phyloP scores from a whole-genome alignment of 2,888 invertebrate species.

The Drosophila crucigera region DNA sequence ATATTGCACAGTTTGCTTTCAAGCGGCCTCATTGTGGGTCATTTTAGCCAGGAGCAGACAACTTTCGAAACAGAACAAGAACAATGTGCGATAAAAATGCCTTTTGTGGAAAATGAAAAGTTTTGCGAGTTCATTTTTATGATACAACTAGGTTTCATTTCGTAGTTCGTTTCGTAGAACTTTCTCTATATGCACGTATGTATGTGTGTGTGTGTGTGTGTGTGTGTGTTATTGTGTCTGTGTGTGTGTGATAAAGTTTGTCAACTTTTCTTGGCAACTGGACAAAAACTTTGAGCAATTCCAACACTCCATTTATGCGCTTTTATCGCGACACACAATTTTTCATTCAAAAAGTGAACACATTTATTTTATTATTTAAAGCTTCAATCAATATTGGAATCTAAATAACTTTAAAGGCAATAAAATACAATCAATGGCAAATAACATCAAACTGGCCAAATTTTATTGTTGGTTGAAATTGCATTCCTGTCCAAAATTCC shows the following conservation, averaged over 20 bases:
- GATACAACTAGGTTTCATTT: slow-evolving; percentile 61
- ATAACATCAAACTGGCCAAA: slow-evolving; percentile 6
- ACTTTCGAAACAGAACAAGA: slow-evolving; percentile 26
- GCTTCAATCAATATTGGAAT: background rate
- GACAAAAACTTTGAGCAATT: slow-evolving; percentile 58
- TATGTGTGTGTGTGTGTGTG: slow-evolving; percentile 10
- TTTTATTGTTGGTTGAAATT: slow-evolving; percentile 2
- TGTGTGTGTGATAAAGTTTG: slow-evolving; percentile 40
- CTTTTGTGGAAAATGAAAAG: slow-evolving; percentile 53
- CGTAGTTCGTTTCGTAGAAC: slow-evolving; percentile 53
- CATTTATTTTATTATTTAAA: slow-evolving; percentile 7
- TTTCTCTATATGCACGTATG: slow-evolving; percentile 25
- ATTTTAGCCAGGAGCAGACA: slow-evolving; percentile 24
- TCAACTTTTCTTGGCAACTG: slow-evolving; percentile 54
- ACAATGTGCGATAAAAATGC: slow-evolving; percentile 46
- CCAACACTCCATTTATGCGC: slow-evolving; percentile 63
- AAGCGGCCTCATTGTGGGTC: slow-evolving; percentile 54
- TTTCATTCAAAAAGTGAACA: slow-evolving; percentile 18
- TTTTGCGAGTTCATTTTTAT: slow-evolving; percentile 52
- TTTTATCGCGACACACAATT: slow-evolving; percentile 43
- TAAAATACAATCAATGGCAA: background rate
- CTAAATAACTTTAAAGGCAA: background rate
- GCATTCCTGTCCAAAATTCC: slow-evolving; percentile 2
- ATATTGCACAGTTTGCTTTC: slow-evolving; percentile 34
- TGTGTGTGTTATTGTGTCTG: slow-evolving; percentile 13